These are phyloP conservation scores for Euura saliciscinereae DNA, from an alignment of 1,140 invertebrate species.

Conservation along the genomic window DNA sequence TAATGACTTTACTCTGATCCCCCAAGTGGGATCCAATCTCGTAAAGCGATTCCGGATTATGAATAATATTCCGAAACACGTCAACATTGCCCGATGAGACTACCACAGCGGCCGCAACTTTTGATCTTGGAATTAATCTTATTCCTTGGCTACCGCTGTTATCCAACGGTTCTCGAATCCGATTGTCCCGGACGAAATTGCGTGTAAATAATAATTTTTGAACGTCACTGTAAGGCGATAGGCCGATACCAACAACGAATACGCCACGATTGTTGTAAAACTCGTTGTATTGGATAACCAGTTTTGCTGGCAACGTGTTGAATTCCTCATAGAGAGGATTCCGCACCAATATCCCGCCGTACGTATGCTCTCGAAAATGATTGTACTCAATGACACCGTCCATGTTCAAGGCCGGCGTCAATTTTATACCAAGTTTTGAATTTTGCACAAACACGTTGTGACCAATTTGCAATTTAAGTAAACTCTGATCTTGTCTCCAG, in stretches of 20 bases:
- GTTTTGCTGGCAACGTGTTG: slow-evolving; percentile 67
- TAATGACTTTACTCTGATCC: slow-evolving; percentile 92
- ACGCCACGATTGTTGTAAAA: slow-evolving; percentile 86
- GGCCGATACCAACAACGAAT: slow-evolving; percentile 85
- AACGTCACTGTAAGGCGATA: slow-evolving; percentile 82
- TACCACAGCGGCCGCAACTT: slow-evolving; percentile 88
- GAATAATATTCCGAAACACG: slow-evolving; percentile 89
- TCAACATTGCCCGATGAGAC: slow-evolving; percentile 89
- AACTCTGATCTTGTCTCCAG: slow-evolving; percentile 68
- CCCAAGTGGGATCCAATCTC: slow-evolving; percentile 95
- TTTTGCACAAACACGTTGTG: slow-evolving; percentile 85
- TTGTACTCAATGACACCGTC: slow-evolving; percentile 84
- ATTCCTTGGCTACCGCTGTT: slow-evolving; percentile 65
- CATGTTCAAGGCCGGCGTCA: slow-evolving; percentile 86
- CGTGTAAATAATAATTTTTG: slow-evolving; percentile 87
- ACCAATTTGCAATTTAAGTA: slow-evolving; percentile 78
- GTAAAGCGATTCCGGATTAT: slow-evolving; percentile 88
- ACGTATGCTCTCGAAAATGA: slow-evolving; percentile 80
- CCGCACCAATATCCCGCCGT: slow-evolving; percentile 85
- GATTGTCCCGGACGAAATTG: slow-evolving; percentile 88
- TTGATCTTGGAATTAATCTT: slow-evolving; percentile 82
- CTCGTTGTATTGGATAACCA: slow-evolving; percentile 86
- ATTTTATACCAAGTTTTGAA: slow-evolving; percentile 75
- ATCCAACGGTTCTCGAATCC: slow-evolving; percentile 85
- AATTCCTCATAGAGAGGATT: slow-evolving; percentile 81